These are phyloP conservation scores for Autographa gamma DNA, from an alignment of 2,888 invertebrate genomes.

Conservation along the genomic window DNA sequence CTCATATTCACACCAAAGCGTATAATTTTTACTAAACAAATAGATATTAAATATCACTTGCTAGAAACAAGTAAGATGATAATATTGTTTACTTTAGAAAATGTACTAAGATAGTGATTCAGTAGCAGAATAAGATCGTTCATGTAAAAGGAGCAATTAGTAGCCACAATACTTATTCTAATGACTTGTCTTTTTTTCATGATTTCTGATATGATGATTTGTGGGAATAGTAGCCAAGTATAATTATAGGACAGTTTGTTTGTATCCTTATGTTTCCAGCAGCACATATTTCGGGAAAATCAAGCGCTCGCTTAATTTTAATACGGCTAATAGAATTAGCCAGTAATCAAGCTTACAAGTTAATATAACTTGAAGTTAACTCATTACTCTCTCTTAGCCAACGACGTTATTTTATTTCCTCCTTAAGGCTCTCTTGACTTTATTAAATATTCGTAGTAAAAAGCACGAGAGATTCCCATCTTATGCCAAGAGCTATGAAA, in stretches of 20 bases:
- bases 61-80: neutral
- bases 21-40: neutral
- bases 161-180: no score
- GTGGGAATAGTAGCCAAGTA: no score
- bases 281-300: constrained; percentile 7
- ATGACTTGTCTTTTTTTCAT: no score
- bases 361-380: constrained; percentile 38
- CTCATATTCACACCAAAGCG: neutral
- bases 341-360: constrained; percentile 42
- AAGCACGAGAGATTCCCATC: constrained; percentile 19
- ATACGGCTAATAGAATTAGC: constrained; percentile 29
- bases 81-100: neutral
- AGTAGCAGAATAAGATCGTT: neutral
- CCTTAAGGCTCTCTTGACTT: constrained; percentile 29
- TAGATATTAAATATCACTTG: neutral
- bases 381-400: constrained; percentile 43
- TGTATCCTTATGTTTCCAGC: neutral
- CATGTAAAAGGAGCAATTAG: neutral
- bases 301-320: constrained; percentile 26
- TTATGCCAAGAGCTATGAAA: constrained; percentile 8
- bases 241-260: no score
- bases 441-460: constrained; percentile 44
- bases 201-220: no score
- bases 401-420: constrained; percentile 39
- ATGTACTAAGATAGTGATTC: neutral